Evolutionary conservation across 2,888 invertebrate genomes (phyloP), one percentile per base, ranked within the genome.

Genomic region (Tyria jacobaeae): DNA sequence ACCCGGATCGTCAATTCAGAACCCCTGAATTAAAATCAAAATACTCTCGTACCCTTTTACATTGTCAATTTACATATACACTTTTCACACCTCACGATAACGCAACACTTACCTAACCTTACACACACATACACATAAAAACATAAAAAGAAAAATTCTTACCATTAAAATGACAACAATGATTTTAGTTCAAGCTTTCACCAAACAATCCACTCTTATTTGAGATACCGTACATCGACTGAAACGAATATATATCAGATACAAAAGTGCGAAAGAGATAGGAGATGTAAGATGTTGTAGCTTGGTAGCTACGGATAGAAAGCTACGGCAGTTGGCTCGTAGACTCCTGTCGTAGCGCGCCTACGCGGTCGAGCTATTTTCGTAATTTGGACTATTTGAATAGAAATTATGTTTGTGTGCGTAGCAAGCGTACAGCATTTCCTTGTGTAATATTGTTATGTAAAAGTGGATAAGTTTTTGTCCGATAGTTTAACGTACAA

Each of bases 391-490:
- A 60, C 63, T 63, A 59, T 67, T 58, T 47, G 61, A 71, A 78
- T 80, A 78, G 75, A 54, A 69, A 76, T 78, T 83, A 82, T 80
- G 79, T 77, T 74, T 80, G 80, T 76, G 82, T 79, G 80, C 82
- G 78, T 80, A 76, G 66, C 70, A 68, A 80, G 77, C 80, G 75
- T 80, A 78, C 75, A 74, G 73, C 78, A 71, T 76, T 75, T 73
- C 61, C 66, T 62, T 66, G 79, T 72, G 84, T 80, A 76, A 81
- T 65, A 82, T 86, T 90, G 89, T 86, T 85, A 91, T 91, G 90
- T 92, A 90, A 91, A 90, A 91, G 93, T 93, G 93, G 93, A 92
- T 91, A 91, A 88, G 86, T 89, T 92, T 82, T 65, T 91, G 73
- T 87, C 84, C 77, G 88, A 88, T 70, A 85, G 84, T 84, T 90